These are phyloP conservation scores for Cacoxenus indagator DNA, from an alignment of 2,888 invertebrate genomes.

Conservation along the genomic window DNA sequence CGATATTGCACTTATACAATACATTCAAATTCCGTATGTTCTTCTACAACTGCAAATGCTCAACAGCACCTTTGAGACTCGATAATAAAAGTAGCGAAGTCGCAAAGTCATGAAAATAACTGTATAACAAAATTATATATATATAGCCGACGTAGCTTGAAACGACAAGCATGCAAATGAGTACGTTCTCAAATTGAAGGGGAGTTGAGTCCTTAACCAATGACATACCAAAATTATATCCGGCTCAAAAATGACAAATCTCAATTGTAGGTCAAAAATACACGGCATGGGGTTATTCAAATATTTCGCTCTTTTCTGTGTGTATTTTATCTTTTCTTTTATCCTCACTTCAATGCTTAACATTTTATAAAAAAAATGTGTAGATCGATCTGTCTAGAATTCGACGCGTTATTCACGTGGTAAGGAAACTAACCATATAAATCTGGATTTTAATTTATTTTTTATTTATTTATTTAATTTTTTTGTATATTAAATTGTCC, in stretches of 20 bases:
- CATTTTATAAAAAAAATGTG: too few species aligned
- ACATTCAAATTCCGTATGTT: background rate
- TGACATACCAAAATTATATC: background rate
- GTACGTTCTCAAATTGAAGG: background rate
- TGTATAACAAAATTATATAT: slow-evolving; percentile 54
- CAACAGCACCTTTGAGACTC: slow-evolving; percentile 52
- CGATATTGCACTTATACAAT: too few species aligned
- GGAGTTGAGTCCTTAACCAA: slow-evolving; percentile 19
- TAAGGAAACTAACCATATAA: too few species aligned
- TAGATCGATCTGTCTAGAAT: too few species aligned
- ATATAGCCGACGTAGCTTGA: slow-evolving; percentile 40
- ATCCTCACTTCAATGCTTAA: too few species aligned
- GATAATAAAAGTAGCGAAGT: slow-evolving; percentile 52
- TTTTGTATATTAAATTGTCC: too few species aligned
- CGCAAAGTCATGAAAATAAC: slow-evolving; percentile 18
- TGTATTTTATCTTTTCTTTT: background rate
- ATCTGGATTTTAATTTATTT: too few species aligned
- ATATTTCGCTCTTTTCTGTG: background rate
- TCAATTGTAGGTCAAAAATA: slow-evolving; percentile 57
- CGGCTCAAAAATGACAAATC: slow-evolving; percentile 41
- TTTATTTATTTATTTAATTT: too few species aligned
- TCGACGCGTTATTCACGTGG: too few species aligned
- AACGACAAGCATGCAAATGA: slow-evolving; percentile 61
- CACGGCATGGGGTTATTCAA: background rate
- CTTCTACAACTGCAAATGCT: background rate